A percentile compares a stretch with the other conserved stretches of the same genome.
These are phyloP conservation scores for Caenorhabditis sp. DNA, from an alignment of 2,888 invertebrate genomes.

Conservation along the genomic window DNA sequence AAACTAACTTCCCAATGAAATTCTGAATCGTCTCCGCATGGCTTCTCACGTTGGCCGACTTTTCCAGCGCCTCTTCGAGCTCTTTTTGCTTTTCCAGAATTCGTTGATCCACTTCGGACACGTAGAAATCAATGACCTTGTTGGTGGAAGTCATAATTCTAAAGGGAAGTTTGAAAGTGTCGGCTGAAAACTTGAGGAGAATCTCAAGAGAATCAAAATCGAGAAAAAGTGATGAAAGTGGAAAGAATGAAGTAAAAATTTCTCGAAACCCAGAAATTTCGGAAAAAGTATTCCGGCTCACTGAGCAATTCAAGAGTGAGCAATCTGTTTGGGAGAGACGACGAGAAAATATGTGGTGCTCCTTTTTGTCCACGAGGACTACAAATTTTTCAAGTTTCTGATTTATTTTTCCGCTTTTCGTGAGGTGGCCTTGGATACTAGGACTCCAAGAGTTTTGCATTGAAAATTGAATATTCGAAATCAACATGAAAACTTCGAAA, in stretches of 20 bases:
- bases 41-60: conserved; percentile 36
- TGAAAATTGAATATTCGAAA: too few species aligned
- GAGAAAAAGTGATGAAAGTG: too few species aligned
- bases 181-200: background rate
- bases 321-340: background rate
- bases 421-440: too few species aligned
- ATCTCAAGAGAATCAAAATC: too few species aligned
- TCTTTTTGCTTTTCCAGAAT: conserved; percentile 48
- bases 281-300: too few species aligned
- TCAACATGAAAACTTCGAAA: too few species aligned
- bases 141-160: conserved; percentile 2
- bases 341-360: too few species aligned
- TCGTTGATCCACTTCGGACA: conserved; percentile 55
- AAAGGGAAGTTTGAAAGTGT: background rate
- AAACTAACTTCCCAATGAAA: conserved; percentile 57
- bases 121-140: conserved; percentile 58
- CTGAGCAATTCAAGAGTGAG: background rate
- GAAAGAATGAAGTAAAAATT: too few species aligned
- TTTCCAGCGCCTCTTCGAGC: conserved; percentile 37
- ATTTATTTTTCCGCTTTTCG: too few species aligned
- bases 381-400: too few species aligned
- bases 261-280: too few species aligned
- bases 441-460: too few species aligned
- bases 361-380: background rate
- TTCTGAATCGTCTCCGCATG: conserved; percentile 55